phyloP scores from a whole-genome alignment of 1,140 invertebrate species.

The Caenorhabditis brenneri region DNA sequence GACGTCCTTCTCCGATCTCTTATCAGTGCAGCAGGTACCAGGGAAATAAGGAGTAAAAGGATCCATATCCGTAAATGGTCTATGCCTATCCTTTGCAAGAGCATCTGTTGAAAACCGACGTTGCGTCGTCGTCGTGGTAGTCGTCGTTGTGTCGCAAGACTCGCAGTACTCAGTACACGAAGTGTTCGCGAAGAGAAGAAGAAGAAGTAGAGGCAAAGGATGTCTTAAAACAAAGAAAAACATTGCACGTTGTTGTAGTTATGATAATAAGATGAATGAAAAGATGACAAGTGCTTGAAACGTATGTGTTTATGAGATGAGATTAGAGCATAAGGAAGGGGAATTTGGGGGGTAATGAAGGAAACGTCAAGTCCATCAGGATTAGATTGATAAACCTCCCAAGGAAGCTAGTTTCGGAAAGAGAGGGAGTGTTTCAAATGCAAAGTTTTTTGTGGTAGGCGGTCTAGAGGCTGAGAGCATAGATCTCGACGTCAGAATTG shows the following conservation, averaged over 20 bases:
- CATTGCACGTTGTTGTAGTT: not conserved
- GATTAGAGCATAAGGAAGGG: not conserved
- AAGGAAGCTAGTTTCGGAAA: too few relatives aligned
- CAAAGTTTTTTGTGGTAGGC: constrained; percentile 16
- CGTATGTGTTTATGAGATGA: not conserved
- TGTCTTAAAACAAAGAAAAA: constrained; percentile 4
- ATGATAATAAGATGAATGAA: not conserved
- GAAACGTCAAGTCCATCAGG: constrained; percentile 22
- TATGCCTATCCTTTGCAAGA: constrained; percentile 43
- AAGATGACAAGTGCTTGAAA: not conserved
- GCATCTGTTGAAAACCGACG: constrained; percentile 40
- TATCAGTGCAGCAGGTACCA: constrained; percentile 4
- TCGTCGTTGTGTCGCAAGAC: constrained; percentile 24
- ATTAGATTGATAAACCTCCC: not conserved
- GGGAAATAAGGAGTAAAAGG: constrained; percentile 11
- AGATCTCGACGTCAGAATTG: constrained; percentile 40
- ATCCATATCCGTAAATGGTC: constrained; percentile 38
- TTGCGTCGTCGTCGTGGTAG: constrained; percentile 19
- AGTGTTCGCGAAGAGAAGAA: not conserved
- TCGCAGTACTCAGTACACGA: constrained; percentile 14
- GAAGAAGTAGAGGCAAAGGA: too few relatives aligned
- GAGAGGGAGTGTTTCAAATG: not conserved
- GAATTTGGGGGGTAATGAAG: not conserved
- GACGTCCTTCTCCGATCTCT: constrained; percentile 18
- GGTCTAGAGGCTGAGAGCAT: constrained; percentile 20